A percentile compares a stretch with the other conserved stretches of the same genome.
These are phyloP conservation scores for Alces alces DNA, from an alignment of 2,113 vertebrate species.

Conservation along the genomic window DNA sequence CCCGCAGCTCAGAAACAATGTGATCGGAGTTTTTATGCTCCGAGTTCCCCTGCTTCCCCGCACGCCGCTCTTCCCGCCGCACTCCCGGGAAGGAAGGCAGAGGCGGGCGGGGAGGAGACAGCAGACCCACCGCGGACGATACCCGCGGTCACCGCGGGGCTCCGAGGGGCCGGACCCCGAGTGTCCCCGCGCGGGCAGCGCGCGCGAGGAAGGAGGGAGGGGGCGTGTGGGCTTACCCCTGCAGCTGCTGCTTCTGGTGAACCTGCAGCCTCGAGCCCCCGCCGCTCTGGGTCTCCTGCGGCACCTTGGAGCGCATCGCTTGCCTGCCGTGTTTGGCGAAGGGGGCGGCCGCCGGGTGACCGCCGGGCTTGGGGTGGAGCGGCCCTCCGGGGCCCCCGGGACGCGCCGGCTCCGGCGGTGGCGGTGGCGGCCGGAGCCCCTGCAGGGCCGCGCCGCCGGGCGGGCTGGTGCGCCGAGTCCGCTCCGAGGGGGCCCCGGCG, in stretches of 20 bases:
- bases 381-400: constrained; percentile 73
- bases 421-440: constrained; percentile 67
- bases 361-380: constrained; percentile 71
- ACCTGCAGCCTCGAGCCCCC: constrained; percentile 73
- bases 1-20: constrained; percentile 53
- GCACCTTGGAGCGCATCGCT: constrained; percentile 54
- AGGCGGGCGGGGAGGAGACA: background rate
- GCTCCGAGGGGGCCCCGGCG: constrained; percentile 78
- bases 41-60: background rate
- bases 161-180: constrained; percentile 77
- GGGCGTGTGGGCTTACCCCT: constrained; percentile 68
- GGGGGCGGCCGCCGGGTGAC: constrained; percentile 71
- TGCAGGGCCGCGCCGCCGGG: constrained; percentile 68
- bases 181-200: background rate
- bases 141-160: background rate
- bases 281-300: constrained; percentile 66
- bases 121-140: background rate
- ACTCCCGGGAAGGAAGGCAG: background rate
- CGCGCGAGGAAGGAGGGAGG: background rate
- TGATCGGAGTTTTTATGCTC: background rate
- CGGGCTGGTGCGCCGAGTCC: constrained; percentile 88
- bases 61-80: background rate
- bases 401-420: constrained; percentile 48
- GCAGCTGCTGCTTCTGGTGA: constrained; percentile 82
- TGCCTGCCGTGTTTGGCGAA: constrained; percentile 77